Evolutionary conservation across 2,113 vertebrate species (phyloP).

Genomic region (Oceanites oceanicus): DNA sequence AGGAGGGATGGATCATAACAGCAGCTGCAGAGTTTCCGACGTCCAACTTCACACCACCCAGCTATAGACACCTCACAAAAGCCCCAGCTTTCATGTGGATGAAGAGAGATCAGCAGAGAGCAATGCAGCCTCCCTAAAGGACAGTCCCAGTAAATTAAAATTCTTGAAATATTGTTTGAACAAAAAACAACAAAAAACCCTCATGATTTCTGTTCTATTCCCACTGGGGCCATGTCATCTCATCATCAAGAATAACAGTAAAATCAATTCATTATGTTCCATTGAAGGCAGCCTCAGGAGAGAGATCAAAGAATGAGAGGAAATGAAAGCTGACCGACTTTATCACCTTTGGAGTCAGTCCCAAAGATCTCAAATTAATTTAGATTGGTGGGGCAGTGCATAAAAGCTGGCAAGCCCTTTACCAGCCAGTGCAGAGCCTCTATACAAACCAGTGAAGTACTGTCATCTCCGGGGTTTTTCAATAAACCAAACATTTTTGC

Average conservation of each 20-base stretch:
- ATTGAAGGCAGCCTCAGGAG: conserved; percentile 36
- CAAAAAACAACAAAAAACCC: not conserved
- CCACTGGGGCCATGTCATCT: not conserved
- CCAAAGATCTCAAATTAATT: conserved; percentile 58
- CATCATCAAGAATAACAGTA: conserved; percentile 47
- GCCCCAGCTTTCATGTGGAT: not conserved
- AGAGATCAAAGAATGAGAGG: conserved; percentile 55
- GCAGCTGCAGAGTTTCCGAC: not conserved
- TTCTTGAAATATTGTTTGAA: not conserved
- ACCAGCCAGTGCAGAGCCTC: not conserved
- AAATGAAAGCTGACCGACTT: conserved; percentile 55
- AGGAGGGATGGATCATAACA: not conserved
- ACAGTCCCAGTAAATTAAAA: not conserved
- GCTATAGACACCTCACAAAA: not conserved
- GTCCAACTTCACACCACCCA: not conserved
- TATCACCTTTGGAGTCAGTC: conserved; percentile 59
- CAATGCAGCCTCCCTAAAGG: not conserved
- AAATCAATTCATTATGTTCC: conserved; percentile 52
- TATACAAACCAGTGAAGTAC: not conserved
- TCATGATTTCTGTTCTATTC: not conserved
- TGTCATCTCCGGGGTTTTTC: not conserved
- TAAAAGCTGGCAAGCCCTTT: conserved; percentile 10
- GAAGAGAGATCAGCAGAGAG: not conserved
- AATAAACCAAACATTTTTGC: not conserved
- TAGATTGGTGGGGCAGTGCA: conserved; percentile 37